Evolutionary conservation across 2,797 vertebrate species (phyloP).

Genomic region (Anisognathus igniventris): DNA sequence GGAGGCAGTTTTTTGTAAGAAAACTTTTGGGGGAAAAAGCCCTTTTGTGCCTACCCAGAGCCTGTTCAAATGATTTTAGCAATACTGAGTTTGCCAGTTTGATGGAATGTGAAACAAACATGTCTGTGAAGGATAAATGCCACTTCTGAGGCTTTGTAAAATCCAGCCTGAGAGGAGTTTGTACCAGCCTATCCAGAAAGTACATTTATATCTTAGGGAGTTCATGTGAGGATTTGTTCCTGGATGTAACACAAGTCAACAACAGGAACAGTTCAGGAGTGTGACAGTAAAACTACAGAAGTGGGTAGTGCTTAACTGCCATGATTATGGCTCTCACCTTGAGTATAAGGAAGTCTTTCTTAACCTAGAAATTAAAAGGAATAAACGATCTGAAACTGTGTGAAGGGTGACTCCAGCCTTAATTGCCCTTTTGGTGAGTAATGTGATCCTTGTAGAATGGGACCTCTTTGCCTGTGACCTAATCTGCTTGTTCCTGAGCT

Average conservation of each 20-base stretch:
- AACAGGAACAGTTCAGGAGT: not conserved
- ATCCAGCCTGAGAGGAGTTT: not conserved
- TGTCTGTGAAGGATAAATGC: not conserved
- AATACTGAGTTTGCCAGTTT: not conserved
- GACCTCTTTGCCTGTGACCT: not conserved
- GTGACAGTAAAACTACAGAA: not conserved
- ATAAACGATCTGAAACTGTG: not conserved
- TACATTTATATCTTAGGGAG: not conserved
- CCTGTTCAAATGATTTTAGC: not conserved
- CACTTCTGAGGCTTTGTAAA: not conserved
- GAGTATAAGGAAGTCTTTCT: not conserved
- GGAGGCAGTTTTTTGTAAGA: not conserved
- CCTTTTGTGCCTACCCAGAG: not conserved
- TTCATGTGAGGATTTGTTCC: fast-evolving
- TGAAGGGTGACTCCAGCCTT: not conserved
- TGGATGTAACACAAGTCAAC: not conserved
- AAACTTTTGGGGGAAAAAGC: fast-evolving
- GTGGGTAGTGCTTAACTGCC: not conserved
- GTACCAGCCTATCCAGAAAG: not conserved
- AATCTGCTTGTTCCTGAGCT: not conserved
- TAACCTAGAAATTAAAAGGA: not conserved
- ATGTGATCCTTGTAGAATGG: not conserved
- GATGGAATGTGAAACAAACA: not conserved
- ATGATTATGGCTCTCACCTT: not conserved
- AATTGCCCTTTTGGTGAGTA: not conserved